Evolutionary conservation across 2,113 vertebrate genomes (phyloP), one percentile per base, ranked within the genome.

Genomic region (Stigmatopora nigra): DNA sequence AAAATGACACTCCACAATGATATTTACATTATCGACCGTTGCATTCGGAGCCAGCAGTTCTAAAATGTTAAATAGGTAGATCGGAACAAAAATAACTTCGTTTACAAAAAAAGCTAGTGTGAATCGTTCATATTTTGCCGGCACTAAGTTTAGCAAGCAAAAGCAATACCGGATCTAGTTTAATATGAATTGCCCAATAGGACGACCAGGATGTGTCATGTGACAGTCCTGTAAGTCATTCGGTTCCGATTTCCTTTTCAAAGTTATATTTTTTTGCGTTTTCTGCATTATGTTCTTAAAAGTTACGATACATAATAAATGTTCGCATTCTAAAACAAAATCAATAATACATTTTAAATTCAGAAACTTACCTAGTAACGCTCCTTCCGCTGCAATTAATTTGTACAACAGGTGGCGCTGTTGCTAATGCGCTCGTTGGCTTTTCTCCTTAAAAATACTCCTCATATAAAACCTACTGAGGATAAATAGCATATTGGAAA

Each of bases 111-210:
- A 17, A 31, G 5, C 44, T 31, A 41, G 0, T 20, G 4, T 17
- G n/a, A 22, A 52, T 46, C 0, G 9, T 1, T 10, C 7, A 14
- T 15, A 31, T 0, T 0, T 41, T 1, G 0, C 7, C 4, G 53
- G 70, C 11, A 75, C 84, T 84, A 85, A 71, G 64, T 71, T 71
- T 70, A 7, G 38, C 8, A 15, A 12, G n/a, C 70, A 67, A 64
- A 12, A 47, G 52, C 63, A 5, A 4, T 5, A 61, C 36, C 59
- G 61, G 82, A 76, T 68, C 73, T 84, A 25, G 38, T 81, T 79
- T 71, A 72, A 78, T 91, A 87, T 80, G 85, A 92, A 92, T 73
- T 38, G 70, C 17, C 90, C 88, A 91, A 92, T 90, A 66, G 56
- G 7, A 77, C 60, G 7, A 15, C n/a, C 14, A 47, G 5, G 0